Base-by-base conservation (phyloP, 2,888 invertebrate genomes). In the Dione vanillae region DNA sequence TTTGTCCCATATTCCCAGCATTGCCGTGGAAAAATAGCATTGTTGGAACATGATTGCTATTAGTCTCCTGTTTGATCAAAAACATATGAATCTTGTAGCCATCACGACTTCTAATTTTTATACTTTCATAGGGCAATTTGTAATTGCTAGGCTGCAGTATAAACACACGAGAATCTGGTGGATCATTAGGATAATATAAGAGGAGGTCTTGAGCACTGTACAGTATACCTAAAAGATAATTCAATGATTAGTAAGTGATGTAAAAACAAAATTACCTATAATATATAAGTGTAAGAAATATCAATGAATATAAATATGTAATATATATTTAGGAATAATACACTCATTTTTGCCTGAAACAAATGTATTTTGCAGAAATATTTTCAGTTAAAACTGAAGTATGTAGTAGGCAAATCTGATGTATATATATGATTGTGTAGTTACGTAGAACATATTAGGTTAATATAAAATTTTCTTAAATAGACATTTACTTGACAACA, bases 1-100 rank as follows among this genome's bases (percentile, higher is more conserved):
- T 96, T 85, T 99, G 98, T 0, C 99, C 99, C 95, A 99, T 97
- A 85, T 99, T 99, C 14, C 99, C 99, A 66, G 99, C 99, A 95
- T 99, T 99, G 8, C 99, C 99, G 93, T 99, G 99, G 76, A 99
- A 96, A 89, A 97, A 98, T 65, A 99, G 91, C 82, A 99, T 93
- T 11, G 98, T 98, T 0, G 98, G 97, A 66, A 95, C 95, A 80
- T 94, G 94, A 77, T 95, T 94, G 78, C 95, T 95, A 74, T 95
- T 94, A 58, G 95, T 95, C 1, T 95, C 92, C 85, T 97, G 97
- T 79, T 96, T 95, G 74, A 98, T 96, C 80, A 97, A 96, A 84
- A 96, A 97, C 88, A 97, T 95, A 80, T 98, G 97, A 65, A 98
- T 92, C 80, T 95, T 95, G 5, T 96, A 95, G 35, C 96, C 96